Percentiles rank a stretch among this genome's conserved stretches.
Evolutionary conservation across 1,140 invertebrate species (phyloP).

Genomic region (Colletes latitarsis): DNA sequence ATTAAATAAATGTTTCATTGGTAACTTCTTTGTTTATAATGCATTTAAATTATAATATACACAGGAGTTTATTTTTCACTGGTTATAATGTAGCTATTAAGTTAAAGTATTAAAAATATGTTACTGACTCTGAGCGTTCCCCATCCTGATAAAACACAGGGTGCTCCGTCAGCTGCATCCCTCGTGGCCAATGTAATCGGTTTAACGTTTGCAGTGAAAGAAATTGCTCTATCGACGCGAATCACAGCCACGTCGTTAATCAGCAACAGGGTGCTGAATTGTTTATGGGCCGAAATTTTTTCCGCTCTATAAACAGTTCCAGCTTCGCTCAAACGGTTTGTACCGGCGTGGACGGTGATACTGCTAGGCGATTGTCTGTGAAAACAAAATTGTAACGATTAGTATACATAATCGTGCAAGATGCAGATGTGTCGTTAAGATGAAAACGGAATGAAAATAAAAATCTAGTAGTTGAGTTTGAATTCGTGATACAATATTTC

Average conservation of each 20-base stretch:
- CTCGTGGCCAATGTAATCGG: conserved; percentile 55
- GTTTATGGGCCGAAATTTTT: conserved; percentile 72
- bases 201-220: conserved; percentile 71
- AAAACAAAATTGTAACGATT: background rate
- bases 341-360: conserved; percentile 67
- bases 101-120: too few species aligned
- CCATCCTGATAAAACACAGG: conserved; percentile 80
- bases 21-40: too few species aligned
- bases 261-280: conserved; percentile 62
- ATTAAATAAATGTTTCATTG: background rate
- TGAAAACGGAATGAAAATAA: too few species aligned
- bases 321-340: conserved; percentile 58
- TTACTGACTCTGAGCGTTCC: conserved; percentile 50
- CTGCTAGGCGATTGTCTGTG: background rate
- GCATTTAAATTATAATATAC: too few species aligned
- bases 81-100: too few species aligned
- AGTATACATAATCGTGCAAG: background rate
- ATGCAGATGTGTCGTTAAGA: background rate
- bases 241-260: conserved; percentile 82
- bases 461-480: background rate
- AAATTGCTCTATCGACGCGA: conserved; percentile 70
- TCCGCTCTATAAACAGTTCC: conserved; percentile 67
- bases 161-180: conserved; percentile 20
- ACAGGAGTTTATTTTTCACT: too few species aligned
- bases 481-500: background rate